Percentiles rank a stretch among this genome's conserved stretches.
Evolutionary conservation across 2,797 vertebrate genomes (phyloP).

Genomic region (Myiotriccus ornatus): DNA sequence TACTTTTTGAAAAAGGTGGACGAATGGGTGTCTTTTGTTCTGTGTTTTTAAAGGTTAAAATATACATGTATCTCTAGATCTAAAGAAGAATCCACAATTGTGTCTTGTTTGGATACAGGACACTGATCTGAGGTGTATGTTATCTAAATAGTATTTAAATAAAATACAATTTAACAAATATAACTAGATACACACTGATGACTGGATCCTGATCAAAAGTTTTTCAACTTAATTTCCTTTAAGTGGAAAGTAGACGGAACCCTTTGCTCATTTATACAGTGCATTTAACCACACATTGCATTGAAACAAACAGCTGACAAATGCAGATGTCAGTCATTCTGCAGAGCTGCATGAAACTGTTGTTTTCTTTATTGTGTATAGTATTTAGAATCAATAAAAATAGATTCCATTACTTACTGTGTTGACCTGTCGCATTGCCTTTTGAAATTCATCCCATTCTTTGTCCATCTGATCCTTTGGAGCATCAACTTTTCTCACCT

Average conservation of each 20-base stretch:
- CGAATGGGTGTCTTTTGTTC: neutral
- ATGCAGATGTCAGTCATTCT: conserved; percentile 38
- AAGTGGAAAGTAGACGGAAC: neutral
- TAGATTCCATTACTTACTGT: conserved; percentile 73
- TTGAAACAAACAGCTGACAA: conserved; percentile 45
- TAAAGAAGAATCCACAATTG: neutral
- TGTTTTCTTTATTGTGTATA: conserved; percentile 51
- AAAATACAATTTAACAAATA: neutral
- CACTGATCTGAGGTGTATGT: neutral
- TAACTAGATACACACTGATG: neutral
- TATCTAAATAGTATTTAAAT: neutral
- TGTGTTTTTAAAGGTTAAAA: neutral
- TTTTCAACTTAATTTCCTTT: neutral
- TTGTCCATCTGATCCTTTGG: conserved; percentile 98
- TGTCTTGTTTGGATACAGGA: neutral
- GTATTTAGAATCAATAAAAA: conserved; percentile 50
- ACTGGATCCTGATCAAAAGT: neutral
- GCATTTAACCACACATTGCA: conserved; percentile 38
- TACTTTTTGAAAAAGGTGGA: neutral
- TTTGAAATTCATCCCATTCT: conserved; percentile 99
- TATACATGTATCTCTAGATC: neutral
- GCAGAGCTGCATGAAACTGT: conserved; percentile 61
- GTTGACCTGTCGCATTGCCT: conserved; percentile 94
- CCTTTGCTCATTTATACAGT: conserved; percentile 57
- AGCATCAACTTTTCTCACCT: conserved; percentile 94